Evolutionary conservation across 2,888 invertebrate species (phyloP).

Genomic region (Tachystola acroxantha): DNA sequence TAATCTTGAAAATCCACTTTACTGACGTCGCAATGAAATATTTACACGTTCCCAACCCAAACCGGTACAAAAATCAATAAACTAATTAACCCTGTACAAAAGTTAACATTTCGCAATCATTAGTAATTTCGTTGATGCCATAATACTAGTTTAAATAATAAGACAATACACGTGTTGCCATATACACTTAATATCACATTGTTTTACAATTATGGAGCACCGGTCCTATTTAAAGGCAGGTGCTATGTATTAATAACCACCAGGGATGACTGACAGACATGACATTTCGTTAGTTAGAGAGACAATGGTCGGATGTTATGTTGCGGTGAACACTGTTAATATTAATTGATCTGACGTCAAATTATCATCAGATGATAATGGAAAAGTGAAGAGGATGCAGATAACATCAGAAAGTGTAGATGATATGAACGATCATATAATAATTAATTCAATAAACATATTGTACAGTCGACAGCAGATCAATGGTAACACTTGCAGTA

Average conservation of each 20-base stretch:
- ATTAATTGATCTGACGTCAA: neutral
- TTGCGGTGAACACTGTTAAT: neutral
- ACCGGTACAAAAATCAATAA: too few species aligned
- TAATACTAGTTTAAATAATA: neutral
- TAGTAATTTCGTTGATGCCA: neutral
- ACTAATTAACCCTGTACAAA: neutral
- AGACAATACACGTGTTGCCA: neutral
- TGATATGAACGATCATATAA: too few species aligned
- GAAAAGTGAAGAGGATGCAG: neutral
- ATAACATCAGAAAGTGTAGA: neutral
- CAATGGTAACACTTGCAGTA: too few species aligned
- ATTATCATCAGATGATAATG: neutral
- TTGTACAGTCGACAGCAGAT: too few species aligned
- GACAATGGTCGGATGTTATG: slow-evolving; percentile 26
- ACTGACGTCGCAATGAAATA: too few species aligned
- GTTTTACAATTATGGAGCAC: slow-evolving; percentile 1
- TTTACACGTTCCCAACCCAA: too few species aligned
- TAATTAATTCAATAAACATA: too few species aligned
- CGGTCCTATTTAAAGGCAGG: neutral
- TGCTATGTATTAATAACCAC: neutral
- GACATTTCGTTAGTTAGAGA: slow-evolving; percentile 4
- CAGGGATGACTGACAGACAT: neutral
- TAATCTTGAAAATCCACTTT: too few species aligned
- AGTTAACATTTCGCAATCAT: neutral
- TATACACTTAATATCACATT: slow-evolving; percentile 2